A percentile compares a stretch with the other conserved stretches of the same genome.
These are phyloP conservation scores for Diplodus puntazzo DNA, from an alignment of 2,797 vertebrate genomes.

Conservation along the genomic window DNA sequence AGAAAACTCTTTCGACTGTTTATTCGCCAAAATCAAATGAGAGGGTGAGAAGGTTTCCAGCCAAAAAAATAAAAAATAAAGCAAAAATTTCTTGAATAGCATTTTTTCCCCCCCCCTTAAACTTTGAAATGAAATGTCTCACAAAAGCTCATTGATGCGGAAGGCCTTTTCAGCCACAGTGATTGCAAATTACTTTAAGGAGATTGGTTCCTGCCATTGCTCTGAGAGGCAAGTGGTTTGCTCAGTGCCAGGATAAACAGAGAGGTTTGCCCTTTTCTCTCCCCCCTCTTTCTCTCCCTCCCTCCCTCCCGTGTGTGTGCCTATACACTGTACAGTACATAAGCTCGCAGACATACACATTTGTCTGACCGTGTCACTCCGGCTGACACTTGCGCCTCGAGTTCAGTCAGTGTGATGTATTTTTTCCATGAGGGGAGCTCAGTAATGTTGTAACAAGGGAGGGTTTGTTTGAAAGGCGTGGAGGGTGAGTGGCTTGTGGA, in stretches of 20 bases:
- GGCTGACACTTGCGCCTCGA: conserved; percentile 17
- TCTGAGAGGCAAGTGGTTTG: conserved; percentile 55
- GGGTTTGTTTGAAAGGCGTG: conserved; percentile 68
- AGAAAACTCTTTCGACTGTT: conserved; percentile 28
- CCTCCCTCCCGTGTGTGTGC: conserved; percentile 9
- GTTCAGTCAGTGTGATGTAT: conserved; percentile 46
- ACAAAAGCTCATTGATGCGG: conserved; percentile 69
- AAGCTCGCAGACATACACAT: conserved; percentile 16
- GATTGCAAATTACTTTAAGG: conserved; percentile 77
- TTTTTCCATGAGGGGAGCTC: conserved; percentile 68
- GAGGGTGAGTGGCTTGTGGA: conserved; percentile 38
- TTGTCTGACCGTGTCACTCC: conserved; percentile 21
- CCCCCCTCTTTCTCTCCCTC: not conserved
- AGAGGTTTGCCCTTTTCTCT: conserved; percentile 17
- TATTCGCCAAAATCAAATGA: conserved; percentile 50
- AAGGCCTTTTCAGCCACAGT: conserved; percentile 71
- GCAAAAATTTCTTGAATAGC: conserved; percentile 50
- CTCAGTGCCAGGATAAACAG: conserved; percentile 66
- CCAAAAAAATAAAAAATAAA: conserved; percentile 27
- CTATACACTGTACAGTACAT: conserved; percentile 12
- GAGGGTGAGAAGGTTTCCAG: conserved; percentile 30
- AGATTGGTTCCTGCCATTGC: conserved; percentile 74
- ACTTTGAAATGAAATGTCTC: conserved; percentile 67
- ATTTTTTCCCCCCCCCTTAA: conserved; percentile 60
- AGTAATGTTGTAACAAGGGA: conserved; percentile 70